Percentiles rank a stretch among this genome's conserved stretches.
Evolutionary conservation across 1,140 invertebrate species (phyloP).

Genomic region (Elymnias hypermnestra): DNA sequence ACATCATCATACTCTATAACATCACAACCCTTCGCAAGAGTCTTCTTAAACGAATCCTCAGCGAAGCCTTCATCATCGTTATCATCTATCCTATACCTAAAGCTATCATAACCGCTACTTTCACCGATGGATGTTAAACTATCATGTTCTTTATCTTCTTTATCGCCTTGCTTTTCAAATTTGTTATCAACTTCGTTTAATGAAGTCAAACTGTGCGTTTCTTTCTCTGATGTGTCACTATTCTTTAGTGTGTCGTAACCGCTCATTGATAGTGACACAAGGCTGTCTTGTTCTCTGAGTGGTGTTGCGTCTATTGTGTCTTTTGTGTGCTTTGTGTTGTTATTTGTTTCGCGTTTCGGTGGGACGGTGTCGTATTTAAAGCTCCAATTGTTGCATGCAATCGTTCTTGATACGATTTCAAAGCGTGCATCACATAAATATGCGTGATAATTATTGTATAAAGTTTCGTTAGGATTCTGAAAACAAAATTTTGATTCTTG

Average conservation of each 20-base stretch:
- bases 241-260: slow-evolving; percentile 61
- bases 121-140: slow-evolving; percentile 85
- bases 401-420: slow-evolving; percentile 83
- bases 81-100: slow-evolving; percentile 80
- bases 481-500: no score
- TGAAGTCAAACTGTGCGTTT: slow-evolving; percentile 55
- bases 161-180: slow-evolving; percentile 11
- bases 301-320: slow-evolving; percentile 41
- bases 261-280: slow-evolving; percentile 56
- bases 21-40: slow-evolving; percentile 35
- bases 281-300: slow-evolving; percentile 51
- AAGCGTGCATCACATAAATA: slow-evolving; percentile 89
- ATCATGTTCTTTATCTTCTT: slow-evolving; percentile 55
- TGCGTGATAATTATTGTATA: slow-evolving; percentile 88
- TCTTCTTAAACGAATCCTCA: slow-evolving; percentile 64
- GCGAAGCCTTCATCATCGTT: slow-evolving; percentile 66
- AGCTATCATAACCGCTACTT: slow-evolving; percentile 90
- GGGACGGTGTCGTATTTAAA: slow-evolving; percentile 81
- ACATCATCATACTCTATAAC: slow-evolving; percentile 35
- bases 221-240: slow-evolving; percentile 63
- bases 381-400: slow-evolving; percentile 87
- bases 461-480: slow-evolving; percentile 69
- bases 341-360: slow-evolving; percentile 58
- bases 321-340: slow-evolving; percentile 55
- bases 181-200: slow-evolving; percentile 25